These are phyloP conservation scores for Zaprionus davidi DNA, from an alignment of 1,140 invertebrate genomes.

Conservation along the genomic window DNA sequence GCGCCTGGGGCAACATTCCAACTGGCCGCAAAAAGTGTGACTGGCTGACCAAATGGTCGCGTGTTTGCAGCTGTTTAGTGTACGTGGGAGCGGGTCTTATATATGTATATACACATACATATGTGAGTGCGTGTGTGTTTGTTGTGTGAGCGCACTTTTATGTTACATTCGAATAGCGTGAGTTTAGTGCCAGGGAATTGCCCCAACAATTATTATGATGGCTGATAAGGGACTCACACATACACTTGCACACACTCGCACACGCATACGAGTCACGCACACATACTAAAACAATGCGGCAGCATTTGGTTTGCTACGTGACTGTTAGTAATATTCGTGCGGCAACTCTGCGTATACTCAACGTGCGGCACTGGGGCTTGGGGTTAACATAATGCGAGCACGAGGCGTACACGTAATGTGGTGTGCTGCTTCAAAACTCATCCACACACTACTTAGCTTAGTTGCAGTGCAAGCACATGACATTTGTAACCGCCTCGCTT, in stretches of 20 bases:
- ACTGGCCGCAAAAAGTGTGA: constrained; percentile 32
- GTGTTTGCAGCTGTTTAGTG: constrained; percentile 18
- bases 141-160: constrained; percentile 11
- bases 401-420: constrained; percentile 44
- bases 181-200: constrained; percentile 65
- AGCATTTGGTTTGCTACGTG: constrained; percentile 72
- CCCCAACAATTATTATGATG: constrained; percentile 76
- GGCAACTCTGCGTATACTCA: constrained; percentile 59
- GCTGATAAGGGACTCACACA: constrained; percentile 56
- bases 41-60: constrained; percentile 46
- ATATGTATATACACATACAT: not conserved
- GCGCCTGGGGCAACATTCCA: constrained; percentile 48
- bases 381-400: constrained; percentile 8
- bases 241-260: not conserved
- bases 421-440: constrained; percentile 45
- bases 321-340: constrained; percentile 67
- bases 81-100: not conserved
- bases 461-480: constrained; percentile 47
- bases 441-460: constrained; percentile 28
- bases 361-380: not conserved
- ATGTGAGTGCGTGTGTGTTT: not conserved
- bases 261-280: constrained; percentile 44
- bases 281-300: constrained; percentile 41
- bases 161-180: constrained; percentile 30
- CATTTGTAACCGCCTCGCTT: constrained; percentile 45